A percentile compares a stretch with the other conserved stretches of the same genome.
These are phyloP conservation scores for Artibeus lituratus DNA, from an alignment of 2,797 vertebrate genomes.

Conservation along the genomic window DNA sequence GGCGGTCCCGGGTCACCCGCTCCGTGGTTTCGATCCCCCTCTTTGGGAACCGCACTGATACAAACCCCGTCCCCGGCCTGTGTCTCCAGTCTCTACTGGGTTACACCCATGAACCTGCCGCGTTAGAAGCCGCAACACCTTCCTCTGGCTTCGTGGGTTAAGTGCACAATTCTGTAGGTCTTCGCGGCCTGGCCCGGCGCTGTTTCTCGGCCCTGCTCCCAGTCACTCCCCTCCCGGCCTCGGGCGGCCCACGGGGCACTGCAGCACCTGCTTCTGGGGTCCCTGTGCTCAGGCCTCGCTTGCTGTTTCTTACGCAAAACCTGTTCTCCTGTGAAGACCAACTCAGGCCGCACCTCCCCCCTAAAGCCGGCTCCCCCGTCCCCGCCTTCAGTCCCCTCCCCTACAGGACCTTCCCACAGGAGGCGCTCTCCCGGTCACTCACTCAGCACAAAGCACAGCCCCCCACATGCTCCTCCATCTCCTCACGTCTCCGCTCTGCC, in stretches of 20 bases:
- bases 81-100: background rate
- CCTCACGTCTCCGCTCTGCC: background rate
- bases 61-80: too few species aligned
- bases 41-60: background rate
- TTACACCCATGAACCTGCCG: background rate
- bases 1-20: background rate
- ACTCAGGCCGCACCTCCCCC: background rate
- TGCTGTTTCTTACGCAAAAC: background rate
- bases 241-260: accelerated
- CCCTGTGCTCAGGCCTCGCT: background rate
- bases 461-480: background rate
- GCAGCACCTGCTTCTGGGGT: background rate
- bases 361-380: background rate
- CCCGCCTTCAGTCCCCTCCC: background rate
- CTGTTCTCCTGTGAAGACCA: background rate
- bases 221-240: background rate
- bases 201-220: background rate
- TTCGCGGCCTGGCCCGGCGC: background rate
- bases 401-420: background rate
- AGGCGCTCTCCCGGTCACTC: too few species aligned
- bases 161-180: background rate
- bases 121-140: background rate
- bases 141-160: background rate
- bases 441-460: background rate
- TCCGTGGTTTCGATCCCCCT: background rate